Evolutionary conservation across 92 coral and sea anemone genomes (phyloP), one percentile per base, ranked within the genome.

Genomic region (Galaxea fascicularis): DNA sequence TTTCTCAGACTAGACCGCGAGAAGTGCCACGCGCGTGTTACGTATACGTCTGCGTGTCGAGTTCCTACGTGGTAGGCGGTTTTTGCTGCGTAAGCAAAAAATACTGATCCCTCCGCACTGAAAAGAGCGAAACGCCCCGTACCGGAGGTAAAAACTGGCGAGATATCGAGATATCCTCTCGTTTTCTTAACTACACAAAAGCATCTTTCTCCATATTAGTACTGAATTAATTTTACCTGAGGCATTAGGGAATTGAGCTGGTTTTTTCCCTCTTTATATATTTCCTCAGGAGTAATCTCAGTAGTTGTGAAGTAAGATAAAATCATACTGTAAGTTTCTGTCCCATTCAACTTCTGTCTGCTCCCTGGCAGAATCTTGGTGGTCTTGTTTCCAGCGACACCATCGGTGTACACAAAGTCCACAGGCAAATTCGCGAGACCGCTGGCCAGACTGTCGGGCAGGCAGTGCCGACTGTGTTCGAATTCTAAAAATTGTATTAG

Each of bases 371-470:
- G 85, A 25, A 31, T 80, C 77, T 92, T 94, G 21, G 90, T 93
- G 21, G 98, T 96, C 22, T 47, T 86, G 31, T 66, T 76, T 27
- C 89, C 90, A 28, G 93, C 88, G 18, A 86, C 91, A 46, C 93
- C 92, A 64, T 96, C 91, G 0, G 82, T 82, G 78, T 94, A 96
- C 65, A 96, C 94, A 67, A 75, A 92, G 71, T 92, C 94, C 60
- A 96, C 95, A 18, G 98, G 98, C 67, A 96, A 85, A 80, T 86
- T 87, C 14, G 93, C 98, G 51, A 96, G 94, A 13, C 98, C 98
- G 63, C 98, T 96, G 76, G 98, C 89, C 65, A 92, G 88, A 73
- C 89, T 87, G 82, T 84, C 75, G 31, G 96, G 98, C 12, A 94
- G 67, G 49, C 98, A 96, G 78, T 96, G 98, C 51, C 93, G 90